Conservation (phyloP, 2,888 invertebrate genomes). For the Nephrotoma appendiculata region DNA sequence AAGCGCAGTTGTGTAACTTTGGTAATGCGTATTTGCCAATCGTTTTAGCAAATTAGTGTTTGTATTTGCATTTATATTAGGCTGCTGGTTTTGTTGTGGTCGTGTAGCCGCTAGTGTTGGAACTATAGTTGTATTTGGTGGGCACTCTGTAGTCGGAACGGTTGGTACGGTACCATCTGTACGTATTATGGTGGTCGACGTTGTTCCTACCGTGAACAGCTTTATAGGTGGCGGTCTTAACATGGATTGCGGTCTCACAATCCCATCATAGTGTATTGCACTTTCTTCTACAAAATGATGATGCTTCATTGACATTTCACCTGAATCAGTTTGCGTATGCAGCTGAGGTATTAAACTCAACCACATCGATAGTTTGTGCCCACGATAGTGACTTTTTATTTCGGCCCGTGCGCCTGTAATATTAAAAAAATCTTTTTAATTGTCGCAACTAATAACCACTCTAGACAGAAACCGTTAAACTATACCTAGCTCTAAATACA, state of each 20-base stretch:
- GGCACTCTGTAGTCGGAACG: slow-evolving; percentile 40
- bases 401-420: slow-evolving; percentile 51
- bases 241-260: slow-evolving; percentile 59
- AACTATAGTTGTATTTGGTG: slow-evolving; percentile 43
- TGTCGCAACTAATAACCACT: background rate
- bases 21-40: slow-evolving; percentile 63
- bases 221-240: slow-evolving; percentile 48
- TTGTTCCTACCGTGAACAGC: slow-evolving; percentile 32
- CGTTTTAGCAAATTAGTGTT: slow-evolving; percentile 59
- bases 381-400: slow-evolving; percentile 81
- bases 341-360: slow-evolving; percentile 79
- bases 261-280: slow-evolving; percentile 68
- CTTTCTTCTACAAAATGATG: slow-evolving; percentile 76
- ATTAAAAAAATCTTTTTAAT: slow-evolving; percentile 17
- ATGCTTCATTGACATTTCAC: slow-evolving; percentile 72
- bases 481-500: slow-evolving; percentile 65
- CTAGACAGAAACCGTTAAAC: background rate
- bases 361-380: slow-evolving; percentile 90
- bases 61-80: slow-evolving; percentile 31
- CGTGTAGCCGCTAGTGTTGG: slow-evolving; percentile 26
- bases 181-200: slow-evolving; percentile 26
- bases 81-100: slow-evolving; percentile 15
- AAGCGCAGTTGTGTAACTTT: slow-evolving; percentile 77
- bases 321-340: slow-evolving; percentile 63
- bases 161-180: slow-evolving; percentile 29